Evolutionary conservation across 2,888 invertebrate species (phyloP).

Genomic region (Volucella inflata): DNA sequence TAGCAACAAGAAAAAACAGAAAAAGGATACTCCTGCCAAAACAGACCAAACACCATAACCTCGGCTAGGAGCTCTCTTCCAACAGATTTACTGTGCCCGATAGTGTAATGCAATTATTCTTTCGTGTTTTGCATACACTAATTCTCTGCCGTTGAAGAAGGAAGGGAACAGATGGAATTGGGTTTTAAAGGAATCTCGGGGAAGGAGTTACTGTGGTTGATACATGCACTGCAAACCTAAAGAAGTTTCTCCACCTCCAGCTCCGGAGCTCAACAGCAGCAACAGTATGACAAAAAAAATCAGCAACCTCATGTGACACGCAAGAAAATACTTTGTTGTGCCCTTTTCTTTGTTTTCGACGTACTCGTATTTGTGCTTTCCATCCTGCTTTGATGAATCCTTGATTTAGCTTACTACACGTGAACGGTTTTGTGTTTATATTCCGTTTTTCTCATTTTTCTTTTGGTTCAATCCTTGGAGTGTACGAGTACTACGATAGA

Average conservation of each 20-base stretch:
- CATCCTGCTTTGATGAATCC: conserved; percentile 36
- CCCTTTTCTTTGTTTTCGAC: conserved; percentile 32
- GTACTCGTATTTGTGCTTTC: conserved; percentile 9
- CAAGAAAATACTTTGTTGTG: conserved; percentile 40
- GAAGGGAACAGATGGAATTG: no score
- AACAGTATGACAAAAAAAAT: conserved; percentile 7
- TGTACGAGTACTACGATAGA: no score
- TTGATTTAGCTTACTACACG: conserved; percentile 46
- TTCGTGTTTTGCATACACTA: conserved; percentile 47
- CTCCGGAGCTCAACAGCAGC: not conserved
- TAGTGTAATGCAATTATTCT: conserved; percentile 65
- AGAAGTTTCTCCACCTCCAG: conserved; percentile 3
- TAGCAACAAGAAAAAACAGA: not conserved
- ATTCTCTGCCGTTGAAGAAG: not conserved
- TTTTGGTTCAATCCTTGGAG: no score
- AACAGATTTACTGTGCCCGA: conserved; percentile 66
- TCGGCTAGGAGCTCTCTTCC: conserved; percentile 5
- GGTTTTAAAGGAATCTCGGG: conserved; percentile 26
- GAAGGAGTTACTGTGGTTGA: conserved; percentile 9
- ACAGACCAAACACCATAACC: conserved; percentile 23
- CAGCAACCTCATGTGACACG: conserved; percentile 42
- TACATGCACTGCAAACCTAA: conserved; percentile 29
- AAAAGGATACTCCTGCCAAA: conserved; percentile 34
- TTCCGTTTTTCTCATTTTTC: conserved; percentile 1
- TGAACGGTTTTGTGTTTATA: not conserved